phyloP scores from a whole-genome alignment of 2,797 vertebrate genomes.

The Staurois parvus region DNA sequence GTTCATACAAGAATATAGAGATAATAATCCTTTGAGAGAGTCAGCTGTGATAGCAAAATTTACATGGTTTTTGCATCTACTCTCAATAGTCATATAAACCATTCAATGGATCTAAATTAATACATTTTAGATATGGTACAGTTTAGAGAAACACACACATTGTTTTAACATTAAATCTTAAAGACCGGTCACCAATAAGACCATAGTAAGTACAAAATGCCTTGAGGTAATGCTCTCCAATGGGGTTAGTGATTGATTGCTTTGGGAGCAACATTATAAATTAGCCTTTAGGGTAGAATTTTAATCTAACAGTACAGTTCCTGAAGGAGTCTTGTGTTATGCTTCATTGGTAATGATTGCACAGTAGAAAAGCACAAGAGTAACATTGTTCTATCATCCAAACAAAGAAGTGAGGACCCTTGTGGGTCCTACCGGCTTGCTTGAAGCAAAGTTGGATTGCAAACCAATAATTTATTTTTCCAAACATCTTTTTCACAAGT shows the following conservation, averaged over 20 bases:
- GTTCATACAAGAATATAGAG: too few relatives aligned
- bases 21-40: too few relatives aligned
- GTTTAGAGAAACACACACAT: background rate
- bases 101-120: background rate
- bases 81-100: too few relatives aligned
- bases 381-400: background rate
- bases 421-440: slow-evolving; percentile 20
- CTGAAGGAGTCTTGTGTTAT: background rate
- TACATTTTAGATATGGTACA: background rate
- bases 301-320: slow-evolving; percentile 6
- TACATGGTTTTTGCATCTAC: too few relatives aligned
- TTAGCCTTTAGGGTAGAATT: slow-evolving; percentile 43
- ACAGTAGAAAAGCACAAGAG: background rate
- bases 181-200: slow-evolving; percentile 20
- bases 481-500: background rate
- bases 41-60: too few relatives aligned
- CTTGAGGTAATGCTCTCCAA: slow-evolving; percentile 17
- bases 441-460: slow-evolving; percentile 23
- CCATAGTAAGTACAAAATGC: slow-evolving; percentile 37
- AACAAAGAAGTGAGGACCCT: background rate
- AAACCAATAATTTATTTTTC: slow-evolving; percentile 1
- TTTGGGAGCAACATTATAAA: slow-evolving; percentile 42
- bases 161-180: background rate
- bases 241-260: slow-evolving; percentile 49
- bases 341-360: slow-evolving; percentile 8